Evolutionary conservation across 2,888 invertebrate species (phyloP).

Genomic region (Caenorhabditis afra): DNA sequence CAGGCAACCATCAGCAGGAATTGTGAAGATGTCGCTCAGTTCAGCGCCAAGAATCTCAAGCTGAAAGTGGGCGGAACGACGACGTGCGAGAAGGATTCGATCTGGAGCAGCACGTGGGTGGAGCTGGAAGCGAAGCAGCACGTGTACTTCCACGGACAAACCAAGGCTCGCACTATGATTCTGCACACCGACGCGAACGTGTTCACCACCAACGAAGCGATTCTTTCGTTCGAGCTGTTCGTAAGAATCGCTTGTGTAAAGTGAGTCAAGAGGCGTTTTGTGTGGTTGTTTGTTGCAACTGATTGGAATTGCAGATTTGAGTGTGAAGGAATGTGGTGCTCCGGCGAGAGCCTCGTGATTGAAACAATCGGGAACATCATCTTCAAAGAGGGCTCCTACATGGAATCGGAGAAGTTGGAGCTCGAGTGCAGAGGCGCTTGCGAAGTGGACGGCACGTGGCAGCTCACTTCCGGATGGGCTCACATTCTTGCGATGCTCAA

Average conservation of each 20-base stretch:
- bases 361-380: constrained; percentile 39
- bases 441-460: constrained; percentile 65
- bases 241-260: constrained; percentile 56
- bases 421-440: constrained; percentile 39
- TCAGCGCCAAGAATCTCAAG: constrained; percentile 60
- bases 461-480: constrained; percentile 59
- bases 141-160: constrained; percentile 57
- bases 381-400: constrained; percentile 62
- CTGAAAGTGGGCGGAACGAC: constrained; percentile 57
- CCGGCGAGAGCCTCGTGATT: constrained; percentile 60
- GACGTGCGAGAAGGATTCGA: constrained; percentile 66
- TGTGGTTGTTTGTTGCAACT: too few relatives aligned
- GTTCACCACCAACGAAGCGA: constrained; percentile 46
- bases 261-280: constrained; percentile 20
- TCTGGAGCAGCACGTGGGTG: constrained; percentile 67
- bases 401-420: constrained; percentile 68
- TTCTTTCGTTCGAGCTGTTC: constrained; percentile 58
- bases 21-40: constrained; percentile 70
- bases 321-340: constrained; percentile 69
- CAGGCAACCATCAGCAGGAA: constrained; percentile 57
- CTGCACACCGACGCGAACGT: constrained; percentile 44
- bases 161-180: constrained; percentile 55
- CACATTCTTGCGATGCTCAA: constrained; percentile 46
- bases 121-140: constrained; percentile 64
- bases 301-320: constrained; percentile 49